Conservation (phyloP, 1,140 invertebrate species). For the Mylabris phalerata region DNA sequence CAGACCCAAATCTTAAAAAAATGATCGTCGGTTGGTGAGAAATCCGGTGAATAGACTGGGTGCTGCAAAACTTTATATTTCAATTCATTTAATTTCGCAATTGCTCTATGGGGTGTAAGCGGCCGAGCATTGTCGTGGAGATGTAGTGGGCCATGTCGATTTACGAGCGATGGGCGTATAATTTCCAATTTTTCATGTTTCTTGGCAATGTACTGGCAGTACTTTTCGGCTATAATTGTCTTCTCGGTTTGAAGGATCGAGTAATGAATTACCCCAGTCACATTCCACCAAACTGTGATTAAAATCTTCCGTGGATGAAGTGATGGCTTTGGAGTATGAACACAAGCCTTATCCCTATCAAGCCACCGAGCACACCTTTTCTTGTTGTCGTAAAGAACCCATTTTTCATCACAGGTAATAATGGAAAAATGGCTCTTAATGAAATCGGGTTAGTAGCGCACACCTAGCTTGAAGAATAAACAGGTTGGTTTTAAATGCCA, state of each 20-base stretch:
- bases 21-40: background rate
- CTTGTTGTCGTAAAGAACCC: no score
- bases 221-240: background rate
- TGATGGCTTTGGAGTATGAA: background rate
- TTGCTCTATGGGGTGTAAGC: background rate
- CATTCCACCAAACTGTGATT: conserved; percentile 1
- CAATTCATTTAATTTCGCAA: conserved; percentile 1
- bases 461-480: no score
- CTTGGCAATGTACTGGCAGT: background rate
- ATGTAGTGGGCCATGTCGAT: background rate
- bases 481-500: no score
- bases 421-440: no score
- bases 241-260: background rate
- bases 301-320: no score
- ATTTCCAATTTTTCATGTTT: background rate
- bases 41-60: background rate
- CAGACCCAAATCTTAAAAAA: no score
- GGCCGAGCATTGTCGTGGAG: background rate
- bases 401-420: no score
- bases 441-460: no score
- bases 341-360: background rate
- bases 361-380: background rate
- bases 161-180: background rate
- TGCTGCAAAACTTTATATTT: background rate
- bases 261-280: conserved; percentile 1